A percentile compares a stretch with the other conserved stretches of the same genome.
Evolutionary conservation across 2,888 invertebrate genomes (phyloP).

Genomic region (Platypus cylindrus): DNA sequence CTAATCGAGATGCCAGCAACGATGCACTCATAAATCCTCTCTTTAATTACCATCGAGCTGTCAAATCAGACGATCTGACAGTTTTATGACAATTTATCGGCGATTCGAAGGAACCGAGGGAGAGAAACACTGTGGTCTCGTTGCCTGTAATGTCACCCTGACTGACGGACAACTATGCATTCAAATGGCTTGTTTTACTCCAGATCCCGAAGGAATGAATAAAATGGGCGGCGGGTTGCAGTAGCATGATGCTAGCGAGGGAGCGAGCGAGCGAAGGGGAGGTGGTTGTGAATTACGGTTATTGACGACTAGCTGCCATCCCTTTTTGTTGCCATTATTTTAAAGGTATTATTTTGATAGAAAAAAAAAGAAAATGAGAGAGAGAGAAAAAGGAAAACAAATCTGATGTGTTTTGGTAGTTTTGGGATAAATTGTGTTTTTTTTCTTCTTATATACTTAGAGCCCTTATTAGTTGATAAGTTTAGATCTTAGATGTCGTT

Average conservation of each 20-base stretch:
- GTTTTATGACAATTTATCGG: constrained; percentile 55
- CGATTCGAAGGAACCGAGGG: constrained; percentile 40
- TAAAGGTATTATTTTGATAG: neutral
- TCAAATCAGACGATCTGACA: constrained; percentile 62
- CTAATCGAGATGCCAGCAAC: constrained; percentile 2
- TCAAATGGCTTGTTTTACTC: constrained; percentile 60
- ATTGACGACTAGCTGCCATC: constrained; percentile 13
- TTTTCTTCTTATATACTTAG: too few relatives aligned
- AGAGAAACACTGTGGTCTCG: constrained; percentile 34
- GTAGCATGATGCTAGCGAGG: constrained; percentile 8
- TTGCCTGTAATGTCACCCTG: constrained; percentile 45
- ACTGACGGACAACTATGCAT: constrained; percentile 64
- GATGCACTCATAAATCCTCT: constrained; percentile 5
- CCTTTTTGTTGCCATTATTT: constrained; percentile 2
- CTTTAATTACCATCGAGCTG: constrained; percentile 32
- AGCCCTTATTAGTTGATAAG: too few relatives aligned
- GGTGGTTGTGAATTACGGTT: constrained; percentile 16
- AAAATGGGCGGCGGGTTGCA: too few relatives aligned
- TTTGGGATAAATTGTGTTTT: too few relatives aligned
- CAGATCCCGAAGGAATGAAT: constrained; percentile 12
- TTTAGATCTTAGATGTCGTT: too few relatives aligned
- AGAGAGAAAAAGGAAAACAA: too few relatives aligned
- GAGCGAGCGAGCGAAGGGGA: constrained; percentile 6
- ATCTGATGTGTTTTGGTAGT: too few relatives aligned
- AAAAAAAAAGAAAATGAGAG: too few relatives aligned